These are phyloP conservation scores for Notamacropus eugenii DNA, from an alignment of 2,797 vertebrate species.

Conservation along the genomic window DNA sequence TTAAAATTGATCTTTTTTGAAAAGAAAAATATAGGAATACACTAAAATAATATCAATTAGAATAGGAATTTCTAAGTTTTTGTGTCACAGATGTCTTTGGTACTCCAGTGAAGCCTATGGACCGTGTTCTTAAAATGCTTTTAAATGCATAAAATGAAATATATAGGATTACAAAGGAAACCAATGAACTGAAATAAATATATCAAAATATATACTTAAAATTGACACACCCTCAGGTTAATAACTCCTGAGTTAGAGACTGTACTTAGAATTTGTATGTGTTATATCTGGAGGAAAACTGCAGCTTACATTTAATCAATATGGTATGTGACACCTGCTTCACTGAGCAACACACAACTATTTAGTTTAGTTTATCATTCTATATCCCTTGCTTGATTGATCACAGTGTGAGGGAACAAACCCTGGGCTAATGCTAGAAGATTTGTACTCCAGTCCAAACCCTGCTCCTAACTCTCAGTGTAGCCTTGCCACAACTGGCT, in stretches of 20 bases:
- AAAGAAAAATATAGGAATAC: background rate
- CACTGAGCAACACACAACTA: background rate
- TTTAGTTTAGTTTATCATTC: background rate
- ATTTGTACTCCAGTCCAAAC: background rate
- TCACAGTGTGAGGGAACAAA: background rate
- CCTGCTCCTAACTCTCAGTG: background rate
- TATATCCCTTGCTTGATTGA: background rate
- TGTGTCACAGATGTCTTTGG: background rate
- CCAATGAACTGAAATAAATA: background rate
- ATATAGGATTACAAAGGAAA: background rate
- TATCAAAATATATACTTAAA: background rate
- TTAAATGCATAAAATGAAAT: background rate
- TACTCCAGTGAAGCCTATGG: background rate
- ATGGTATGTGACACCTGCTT: background rate
- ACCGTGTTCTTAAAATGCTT: background rate
- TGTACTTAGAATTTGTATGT: background rate
- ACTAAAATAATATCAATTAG: background rate
- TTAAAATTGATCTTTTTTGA: background rate
- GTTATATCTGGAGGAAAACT: background rate
- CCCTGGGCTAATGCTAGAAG: background rate
- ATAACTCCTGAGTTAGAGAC: background rate
- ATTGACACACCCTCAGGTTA: background rate
- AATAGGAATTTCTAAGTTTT: background rate
- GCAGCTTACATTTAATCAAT: background rate
- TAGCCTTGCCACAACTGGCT: background rate